Conservation (phyloP, 1,140 invertebrate genomes). For the Aricia agestis region DNA sequence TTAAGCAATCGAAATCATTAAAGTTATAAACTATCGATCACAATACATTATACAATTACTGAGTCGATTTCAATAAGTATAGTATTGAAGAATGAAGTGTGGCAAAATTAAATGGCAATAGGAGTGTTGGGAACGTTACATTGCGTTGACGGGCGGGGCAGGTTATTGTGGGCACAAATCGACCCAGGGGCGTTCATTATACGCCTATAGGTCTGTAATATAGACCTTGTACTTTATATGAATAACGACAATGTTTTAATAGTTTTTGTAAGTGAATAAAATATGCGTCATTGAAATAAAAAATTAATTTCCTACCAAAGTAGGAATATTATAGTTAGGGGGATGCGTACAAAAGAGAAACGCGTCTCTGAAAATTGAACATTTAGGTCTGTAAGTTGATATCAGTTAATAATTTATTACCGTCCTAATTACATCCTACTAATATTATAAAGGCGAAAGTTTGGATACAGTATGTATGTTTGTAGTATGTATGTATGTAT, state of each 20-base stretch:
- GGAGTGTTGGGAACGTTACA: background rate
- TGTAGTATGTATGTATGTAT: too few relatives aligned
- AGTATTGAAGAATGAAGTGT: background rate
- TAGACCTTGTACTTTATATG: background rate
- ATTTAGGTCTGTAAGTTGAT: too few relatives aligned
- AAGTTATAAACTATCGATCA: background rate
- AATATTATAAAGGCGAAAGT: too few relatives aligned
- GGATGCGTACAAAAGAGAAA: too few relatives aligned
- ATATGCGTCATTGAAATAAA: too few relatives aligned
- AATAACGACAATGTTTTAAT: background rate
- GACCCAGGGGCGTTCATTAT: background rate
- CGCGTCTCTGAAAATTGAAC: too few relatives aligned
- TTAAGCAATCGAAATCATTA: background rate
- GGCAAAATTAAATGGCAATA: background rate
- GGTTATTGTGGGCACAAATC: background rate
- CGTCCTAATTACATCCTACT: too few relatives aligned
- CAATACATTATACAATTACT: background rate
- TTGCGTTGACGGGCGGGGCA: slow-evolving; percentile 4
- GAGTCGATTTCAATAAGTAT: background rate
- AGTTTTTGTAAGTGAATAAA: background rate
- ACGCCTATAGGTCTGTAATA: background rate
- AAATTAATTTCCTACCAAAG: too few relatives aligned
- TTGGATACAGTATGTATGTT: too few relatives aligned
- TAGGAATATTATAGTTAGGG: too few relatives aligned
- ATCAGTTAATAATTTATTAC: too few relatives aligned